Evolutionary conservation across 2,888 invertebrate species (phyloP).

Genomic region (Eustalomyia histrio): DNA sequence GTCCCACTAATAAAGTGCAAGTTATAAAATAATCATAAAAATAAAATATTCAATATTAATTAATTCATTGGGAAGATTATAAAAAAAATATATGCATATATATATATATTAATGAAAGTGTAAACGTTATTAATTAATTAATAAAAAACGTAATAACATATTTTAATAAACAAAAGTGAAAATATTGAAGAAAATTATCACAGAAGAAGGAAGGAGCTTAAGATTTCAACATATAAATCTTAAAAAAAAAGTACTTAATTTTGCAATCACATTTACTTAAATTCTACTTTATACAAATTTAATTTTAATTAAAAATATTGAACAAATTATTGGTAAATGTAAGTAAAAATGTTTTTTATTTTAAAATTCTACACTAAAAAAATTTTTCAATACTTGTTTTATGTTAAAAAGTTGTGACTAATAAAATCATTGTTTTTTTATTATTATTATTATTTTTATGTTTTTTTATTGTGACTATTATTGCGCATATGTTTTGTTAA

Average conservation of each 20-base stretch:
- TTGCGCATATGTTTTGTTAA: too few relatives aligned
- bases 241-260: constrained; percentile 55
- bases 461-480: too few relatives aligned
- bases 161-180: background rate
- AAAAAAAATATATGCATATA: background rate
- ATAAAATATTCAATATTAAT: background rate
- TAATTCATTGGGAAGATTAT: background rate
- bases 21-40: background rate
- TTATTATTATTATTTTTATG: too few relatives aligned
- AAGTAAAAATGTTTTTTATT: constrained; percentile 7
- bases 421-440: too few relatives aligned
- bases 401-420: background rate
- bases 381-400: background rate
- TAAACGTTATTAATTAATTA: background rate
- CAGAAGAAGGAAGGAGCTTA: background rate
- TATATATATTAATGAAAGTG: background rate
- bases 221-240: background rate
- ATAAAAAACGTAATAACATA: background rate
- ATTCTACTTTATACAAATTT: constrained; percentile 22
- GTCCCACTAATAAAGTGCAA: constrained; percentile 1
- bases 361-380: too few relatives aligned
- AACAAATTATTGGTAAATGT: constrained; percentile 44
- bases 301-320: constrained; percentile 18
- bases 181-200: background rate
- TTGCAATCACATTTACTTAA: constrained; percentile 55